These are phyloP conservation scores for Oegoconia quadripuncta DNA, from an alignment of 2,888 invertebrate genomes.

Conservation along the genomic window DNA sequence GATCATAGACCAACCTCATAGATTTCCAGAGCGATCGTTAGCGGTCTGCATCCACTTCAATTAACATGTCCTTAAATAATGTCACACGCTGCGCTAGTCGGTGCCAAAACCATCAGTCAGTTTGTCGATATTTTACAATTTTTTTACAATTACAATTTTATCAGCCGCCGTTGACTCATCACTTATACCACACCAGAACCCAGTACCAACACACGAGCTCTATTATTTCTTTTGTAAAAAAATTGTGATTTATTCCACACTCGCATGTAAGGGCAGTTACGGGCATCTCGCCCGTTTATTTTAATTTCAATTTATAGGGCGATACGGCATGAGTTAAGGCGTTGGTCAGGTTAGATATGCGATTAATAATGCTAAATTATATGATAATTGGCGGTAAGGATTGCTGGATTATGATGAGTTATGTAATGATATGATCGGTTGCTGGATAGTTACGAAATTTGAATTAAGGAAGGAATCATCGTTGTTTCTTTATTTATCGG, in stretches of 20 bases:
- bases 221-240: constrained; percentile 65
- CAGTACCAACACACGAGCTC: constrained; percentile 41
- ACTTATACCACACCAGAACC: constrained; percentile 37
- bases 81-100: no score
- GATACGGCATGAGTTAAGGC: constrained; percentile 43
- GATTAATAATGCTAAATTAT: constrained; percentile 53
- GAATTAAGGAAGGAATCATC: no score
- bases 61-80: no score
- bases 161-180: constrained; percentile 12
- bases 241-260: constrained; percentile 63
- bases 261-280: constrained; percentile 58
- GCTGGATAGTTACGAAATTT: no score
- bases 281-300: constrained; percentile 54
- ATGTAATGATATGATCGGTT: no score
- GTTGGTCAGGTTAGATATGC: constrained; percentile 50
- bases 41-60: no score
- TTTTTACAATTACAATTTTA: not conserved
- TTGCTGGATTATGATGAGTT: no score
- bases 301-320: constrained; percentile 76
- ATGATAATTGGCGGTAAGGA: constrained; percentile 33
- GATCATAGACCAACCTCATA: no score
- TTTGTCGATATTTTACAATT: no score
- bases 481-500: no score
- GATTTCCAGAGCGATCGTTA: no score
- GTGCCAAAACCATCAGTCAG: no score